Base-by-base conservation (phyloP, 1,140 invertebrate genomes). In the Trypoxylus dichotomus region DNA sequence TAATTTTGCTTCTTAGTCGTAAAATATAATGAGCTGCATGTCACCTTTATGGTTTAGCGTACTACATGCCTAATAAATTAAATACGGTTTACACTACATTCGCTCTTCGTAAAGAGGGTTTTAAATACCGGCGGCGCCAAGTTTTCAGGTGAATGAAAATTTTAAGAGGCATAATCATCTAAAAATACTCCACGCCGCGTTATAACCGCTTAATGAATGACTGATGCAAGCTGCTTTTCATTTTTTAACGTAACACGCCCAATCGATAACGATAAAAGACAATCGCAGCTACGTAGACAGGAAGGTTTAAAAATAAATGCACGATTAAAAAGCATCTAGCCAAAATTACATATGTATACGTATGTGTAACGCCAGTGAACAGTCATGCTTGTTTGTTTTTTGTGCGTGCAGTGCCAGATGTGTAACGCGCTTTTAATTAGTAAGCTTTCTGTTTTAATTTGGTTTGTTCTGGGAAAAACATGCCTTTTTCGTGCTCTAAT, bases 391-490 rank as follows among this genome's bases (percentile, higher is more conserved):
- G 58, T 19, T 63, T 63, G 58, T 63, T 63, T 63, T 32, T 24
- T 27, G 8, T 63, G 43, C 43, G 43, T 47, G 43, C 58, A 24
- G 19, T 27, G 58, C 58, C 58, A 63, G 58, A 63, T 63, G 58
- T 27, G 58, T 63, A 27, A 24, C 19, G 19, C 58, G 58, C 3
- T 63, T 63, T 63, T 63, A 63, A 63, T 63, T 63, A 63, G 19
- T 63, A 63, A n/a, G 19, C 25, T 19, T 63, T 63, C 25, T 63
- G 25, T 63, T 63, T 63, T 63, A 63, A 63, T 63, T 63, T 63
- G 58, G 58, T 63, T 63, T 63, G 19, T 27, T 63, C 58, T 63
- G 58, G 43, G 43, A 63, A 63, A 27, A 21, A 24, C 19, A 24
- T 63, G 5, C 19, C 25, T 21, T 63, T 63, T 63, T 63, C 19